phyloP scores from a whole-genome alignment of 1,140 invertebrate genomes.

The Drosophila triauraria region DNA sequence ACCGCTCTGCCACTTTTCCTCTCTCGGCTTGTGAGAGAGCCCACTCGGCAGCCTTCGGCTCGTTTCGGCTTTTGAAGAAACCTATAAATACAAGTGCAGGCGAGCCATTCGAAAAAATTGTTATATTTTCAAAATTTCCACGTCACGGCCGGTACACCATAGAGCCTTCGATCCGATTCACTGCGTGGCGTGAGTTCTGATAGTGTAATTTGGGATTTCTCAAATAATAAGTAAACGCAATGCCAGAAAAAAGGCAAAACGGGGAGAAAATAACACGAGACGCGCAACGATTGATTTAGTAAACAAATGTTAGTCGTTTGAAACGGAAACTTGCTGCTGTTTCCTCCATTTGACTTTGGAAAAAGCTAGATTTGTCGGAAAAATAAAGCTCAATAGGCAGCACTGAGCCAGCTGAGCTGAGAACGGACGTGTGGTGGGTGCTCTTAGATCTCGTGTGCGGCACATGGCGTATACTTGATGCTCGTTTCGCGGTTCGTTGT shows the following conservation, averaged over 20 bases:
- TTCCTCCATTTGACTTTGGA: neutral
- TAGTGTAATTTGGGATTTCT: neutral
- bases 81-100: constrained; percentile 12
- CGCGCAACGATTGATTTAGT: neutral
- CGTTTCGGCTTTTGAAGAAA: neutral
- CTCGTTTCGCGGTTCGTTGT: constrained; percentile 6
- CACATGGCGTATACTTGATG: constrained; percentile 21
- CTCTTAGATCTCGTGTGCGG: constrained; percentile 31
- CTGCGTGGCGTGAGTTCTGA: constrained; percentile 1
- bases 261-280: too few relatives aligned
- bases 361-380: too few relatives aligned
- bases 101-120: neutral
- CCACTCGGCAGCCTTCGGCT: neutral
- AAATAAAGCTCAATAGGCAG: neutral
- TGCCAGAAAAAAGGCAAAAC: neutral
- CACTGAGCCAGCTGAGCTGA: constrained; percentile 64
- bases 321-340: neutral
- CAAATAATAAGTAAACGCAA: neutral
- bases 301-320: neutral
- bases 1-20: neutral
- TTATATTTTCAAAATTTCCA: constrained; percentile 1
- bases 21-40: neutral
- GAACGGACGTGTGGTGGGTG: constrained; percentile 68
- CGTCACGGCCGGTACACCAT: constrained; percentile 5
- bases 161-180: neutral